Conservation (phyloP, 2,888 invertebrate species). For the Protonemura montana region DNA sequence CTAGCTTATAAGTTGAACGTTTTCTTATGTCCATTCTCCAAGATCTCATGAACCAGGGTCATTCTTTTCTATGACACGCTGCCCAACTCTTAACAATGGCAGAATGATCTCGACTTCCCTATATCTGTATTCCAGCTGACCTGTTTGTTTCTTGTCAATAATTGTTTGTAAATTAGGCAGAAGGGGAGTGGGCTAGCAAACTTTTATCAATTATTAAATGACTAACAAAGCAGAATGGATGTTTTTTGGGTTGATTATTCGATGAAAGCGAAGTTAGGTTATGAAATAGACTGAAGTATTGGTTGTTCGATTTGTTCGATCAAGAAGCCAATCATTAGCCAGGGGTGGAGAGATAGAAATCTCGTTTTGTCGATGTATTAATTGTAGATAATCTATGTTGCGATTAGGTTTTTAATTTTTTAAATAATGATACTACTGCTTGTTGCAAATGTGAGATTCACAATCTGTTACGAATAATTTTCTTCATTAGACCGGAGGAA, state of each 20-base stretch:
- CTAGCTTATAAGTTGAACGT: neutral
- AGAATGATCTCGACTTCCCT: conserved; percentile 18
- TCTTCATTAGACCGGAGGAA: neutral
- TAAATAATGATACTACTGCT: neutral
- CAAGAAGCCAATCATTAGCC: neutral
- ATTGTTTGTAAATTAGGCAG: neutral
- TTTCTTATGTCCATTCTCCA: conserved; percentile 17
- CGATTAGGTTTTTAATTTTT: neutral
- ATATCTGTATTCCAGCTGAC: conserved; percentile 23
- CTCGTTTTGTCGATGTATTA: conserved; percentile 7
- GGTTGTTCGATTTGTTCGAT: neutral
- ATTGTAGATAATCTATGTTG: neutral
- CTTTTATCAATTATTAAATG: neutral
- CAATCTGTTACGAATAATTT: neutral
- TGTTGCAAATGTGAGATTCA: neutral
- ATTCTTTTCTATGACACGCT: neutral
- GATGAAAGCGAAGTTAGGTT: neutral
- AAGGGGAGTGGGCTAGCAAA: neutral
- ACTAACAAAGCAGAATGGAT: neutral
- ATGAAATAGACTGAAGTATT: neutral
- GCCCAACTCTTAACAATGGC: neutral
- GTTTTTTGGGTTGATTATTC: neutral
- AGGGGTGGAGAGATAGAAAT: neutral
- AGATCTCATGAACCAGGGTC: conserved; percentile 29
- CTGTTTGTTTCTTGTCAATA: neutral